Base-by-base conservation (phyloP, 1,140 invertebrate genomes). In the Papilio aristodemus region DNA sequence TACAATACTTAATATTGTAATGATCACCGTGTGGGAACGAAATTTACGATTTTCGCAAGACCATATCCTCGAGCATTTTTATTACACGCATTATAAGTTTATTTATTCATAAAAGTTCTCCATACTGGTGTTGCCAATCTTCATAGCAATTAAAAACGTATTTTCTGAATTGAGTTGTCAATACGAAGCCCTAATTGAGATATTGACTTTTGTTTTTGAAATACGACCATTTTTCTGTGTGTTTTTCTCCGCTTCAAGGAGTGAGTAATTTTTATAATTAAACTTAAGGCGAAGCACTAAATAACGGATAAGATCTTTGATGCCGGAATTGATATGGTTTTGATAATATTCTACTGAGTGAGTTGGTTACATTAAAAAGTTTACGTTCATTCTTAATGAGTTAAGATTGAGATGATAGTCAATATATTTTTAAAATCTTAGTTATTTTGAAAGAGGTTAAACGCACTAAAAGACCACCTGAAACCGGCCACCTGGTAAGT, bases 201-300 rank as follows among this genome's bases (percentile, higher is more conserved):
- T 69, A 77, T 77, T 77, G 71, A 62, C 62, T 76, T 77, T 78
- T 77, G 73, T 78, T 75, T 74, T 71, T 76, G 69, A 76, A 67
- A 74, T 70, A 74, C 71, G 68, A 68, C 38, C 50, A 27, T 32
- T 69, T 73, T 74, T 76, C 69, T 71, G 60, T 58, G 41, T 22
- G 17, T 58, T 37, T 58, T 69, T 69, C 69, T 70, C 59, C 2
- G 27, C 27, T 32, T 32, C 27, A 6, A 32, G 27, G 41, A 54
- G 14, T 39, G 32, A 41, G 41, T 69, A 60, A 73, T 71, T 71
- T 68, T 46, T 66, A 69, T 70, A 66, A 76, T 74, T 73, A 67
- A 9, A 62, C 54, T 78, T 78, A 78, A 75, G 76, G 76, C 27
- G 54, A 71, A 73, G 70, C 27, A 9, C 14, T 3, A 25, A 60